Evolutionary conservation across 2,888 invertebrate species (phyloP).

Genomic region (Pristionchus mayeri): DNA sequence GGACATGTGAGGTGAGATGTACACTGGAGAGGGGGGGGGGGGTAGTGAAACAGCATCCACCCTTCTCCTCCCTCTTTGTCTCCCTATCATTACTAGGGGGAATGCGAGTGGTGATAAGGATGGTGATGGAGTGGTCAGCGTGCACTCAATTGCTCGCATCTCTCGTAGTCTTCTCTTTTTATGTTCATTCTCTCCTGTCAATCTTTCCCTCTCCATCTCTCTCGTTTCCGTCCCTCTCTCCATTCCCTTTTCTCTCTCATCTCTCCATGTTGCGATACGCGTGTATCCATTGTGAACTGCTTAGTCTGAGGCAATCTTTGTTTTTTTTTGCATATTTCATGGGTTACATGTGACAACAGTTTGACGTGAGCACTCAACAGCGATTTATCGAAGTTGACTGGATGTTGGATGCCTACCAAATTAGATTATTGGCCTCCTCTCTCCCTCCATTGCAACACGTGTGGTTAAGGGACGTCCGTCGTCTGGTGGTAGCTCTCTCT

Average conservation of each 20-base stretch:
- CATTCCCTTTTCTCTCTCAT: not conserved
- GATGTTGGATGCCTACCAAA: no score
- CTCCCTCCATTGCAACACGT: no score
- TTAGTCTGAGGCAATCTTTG: conserved; percentile 10
- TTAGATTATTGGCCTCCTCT: no score
- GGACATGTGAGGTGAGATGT: conserved; percentile 91
- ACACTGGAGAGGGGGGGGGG: no score
- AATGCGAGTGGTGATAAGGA: conserved; percentile 9
- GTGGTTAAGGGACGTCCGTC: no score
- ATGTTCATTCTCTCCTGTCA: conserved; percentile 27
- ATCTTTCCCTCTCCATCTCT: not conserved
- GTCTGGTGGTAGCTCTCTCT: conserved; percentile 97
- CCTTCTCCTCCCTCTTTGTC: no score
- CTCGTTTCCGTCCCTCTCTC: not conserved
- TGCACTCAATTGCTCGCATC: not conserved
- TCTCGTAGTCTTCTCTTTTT: conserved; percentile 13
- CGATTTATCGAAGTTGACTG: no score
- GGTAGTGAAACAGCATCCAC: no score
- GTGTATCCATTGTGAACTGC: conserved; percentile 23
- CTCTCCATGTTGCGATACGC: conserved; percentile 21
- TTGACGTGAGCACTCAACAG: no score
- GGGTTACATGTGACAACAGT: not conserved
- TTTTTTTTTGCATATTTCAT: not conserved
- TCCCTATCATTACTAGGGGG: no score
- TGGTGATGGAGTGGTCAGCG: conserved; percentile 22